Evolutionary conservation across 2,113 vertebrate genomes (phyloP), one percentile per base, ranked within the genome.

Genomic region (Mystacornis crossleyi): DNA sequence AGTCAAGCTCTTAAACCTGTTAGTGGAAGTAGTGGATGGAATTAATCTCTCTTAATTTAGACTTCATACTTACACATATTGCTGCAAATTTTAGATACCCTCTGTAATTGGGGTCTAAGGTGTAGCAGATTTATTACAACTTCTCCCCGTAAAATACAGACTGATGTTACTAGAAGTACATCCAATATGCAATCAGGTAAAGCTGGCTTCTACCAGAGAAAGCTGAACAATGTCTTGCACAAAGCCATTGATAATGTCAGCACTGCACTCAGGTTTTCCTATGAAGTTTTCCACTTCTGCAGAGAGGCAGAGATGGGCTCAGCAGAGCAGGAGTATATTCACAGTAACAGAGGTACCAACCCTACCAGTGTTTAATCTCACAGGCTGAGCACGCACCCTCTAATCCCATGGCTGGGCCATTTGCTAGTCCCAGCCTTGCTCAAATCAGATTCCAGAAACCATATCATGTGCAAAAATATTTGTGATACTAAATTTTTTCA

Each of bases 1-100:
- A 97, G 98, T 97, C 97, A 97, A 97, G 97, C 97, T 97, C 98
- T 96, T 97, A 97, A 98, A 97, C 88, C 96, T 97, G 96, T 94
- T 94, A 98, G 93, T 54, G 79, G 78, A 93, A 95, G 95, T 23
- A 88, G 25, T 77, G 94, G 95, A 91, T 96, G 74, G 96, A 97
- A 97, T 97, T 93, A 86, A 89, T 96, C 95, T 96, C 94, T 96
- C 90, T 85, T 93, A 91, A 86, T 86, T 94, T 92, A 71, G 58
- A 62, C 58, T 93, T 80, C 0, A 8, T 53, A 53, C 80, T 97
- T 89, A 94, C 61, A 86, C 61, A 51, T 36, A 91, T 55, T 90
- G 93, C 25, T 47, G 86, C 67, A 97, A 97, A 86, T 93, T 92
- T 86, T 84, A 83, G 95, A 96, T 96, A 95, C 58, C 87, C 72